Evolutionary conservation across 1,140 invertebrate species (phyloP).

Genomic region (Orussus abietinus): DNA sequence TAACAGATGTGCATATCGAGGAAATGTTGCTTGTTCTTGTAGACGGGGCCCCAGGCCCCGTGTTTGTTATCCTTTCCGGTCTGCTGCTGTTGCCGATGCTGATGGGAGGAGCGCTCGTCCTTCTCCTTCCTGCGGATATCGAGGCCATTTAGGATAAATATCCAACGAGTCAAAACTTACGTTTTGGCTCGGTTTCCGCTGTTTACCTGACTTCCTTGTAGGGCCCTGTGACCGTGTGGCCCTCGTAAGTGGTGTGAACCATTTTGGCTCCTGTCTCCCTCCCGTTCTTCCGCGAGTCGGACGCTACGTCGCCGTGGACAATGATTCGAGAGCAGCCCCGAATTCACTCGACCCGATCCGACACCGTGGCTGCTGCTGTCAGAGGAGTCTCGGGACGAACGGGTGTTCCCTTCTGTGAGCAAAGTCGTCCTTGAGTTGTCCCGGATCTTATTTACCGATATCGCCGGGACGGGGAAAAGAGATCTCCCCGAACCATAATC

Average conservation of each 20-base stretch:
- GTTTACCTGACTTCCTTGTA: slow-evolving; percentile 39
- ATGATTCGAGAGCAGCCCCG: slow-evolving; percentile 18
- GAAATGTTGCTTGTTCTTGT: slow-evolving; percentile 69
- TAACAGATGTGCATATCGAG: slow-evolving; percentile 66
- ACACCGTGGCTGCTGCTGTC: slow-evolving; percentile 12
- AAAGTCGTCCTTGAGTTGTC: no score
- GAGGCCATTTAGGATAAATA: no score
- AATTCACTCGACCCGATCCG: slow-evolving; percentile 5
- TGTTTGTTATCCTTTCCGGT: slow-evolving; percentile 54
- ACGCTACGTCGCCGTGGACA: slow-evolving; percentile 15
- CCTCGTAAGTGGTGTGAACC: slow-evolving; percentile 27
- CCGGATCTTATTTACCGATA: no score
- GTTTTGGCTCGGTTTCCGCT: no score
- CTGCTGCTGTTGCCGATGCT: slow-evolving; percentile 33
- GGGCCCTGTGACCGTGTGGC: slow-evolving; percentile 29
- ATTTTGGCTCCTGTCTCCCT: slow-evolving; percentile 23
- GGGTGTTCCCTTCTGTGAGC: no score
- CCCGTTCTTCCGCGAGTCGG: slow-evolving; percentile 8
- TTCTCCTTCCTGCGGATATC: slow-evolving; percentile 51
- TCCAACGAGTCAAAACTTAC: no score
- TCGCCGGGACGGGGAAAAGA: no score
- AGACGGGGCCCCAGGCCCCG: slow-evolving; percentile 66
- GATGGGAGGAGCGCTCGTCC: slow-evolving; percentile 25
- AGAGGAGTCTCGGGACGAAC: no score
- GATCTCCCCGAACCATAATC: no score